Percentiles rank a stretch among this genome's conserved stretches.
These are phyloP conservation scores for Drosophila tripunctata DNA, from an alignment of 2,888 invertebrate species.

Conservation along the genomic window DNA sequence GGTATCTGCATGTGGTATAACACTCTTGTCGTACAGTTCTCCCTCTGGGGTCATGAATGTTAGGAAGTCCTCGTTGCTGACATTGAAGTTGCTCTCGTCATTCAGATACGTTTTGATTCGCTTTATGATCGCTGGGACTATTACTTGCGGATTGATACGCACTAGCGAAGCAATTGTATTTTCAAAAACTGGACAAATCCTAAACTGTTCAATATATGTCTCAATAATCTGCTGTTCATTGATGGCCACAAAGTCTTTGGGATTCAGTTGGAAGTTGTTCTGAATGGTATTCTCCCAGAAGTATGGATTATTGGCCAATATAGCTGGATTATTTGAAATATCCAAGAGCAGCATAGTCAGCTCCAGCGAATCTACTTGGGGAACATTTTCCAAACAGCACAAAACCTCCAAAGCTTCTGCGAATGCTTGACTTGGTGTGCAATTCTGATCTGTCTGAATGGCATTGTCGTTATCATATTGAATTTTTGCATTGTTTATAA, in stretches of 20 bases:
- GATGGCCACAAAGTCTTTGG: constrained; percentile 86
- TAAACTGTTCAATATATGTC: constrained; percentile 87
- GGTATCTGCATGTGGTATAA: constrained; percentile 86
- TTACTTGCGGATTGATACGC: constrained; percentile 87
- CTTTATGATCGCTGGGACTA: constrained; percentile 88
- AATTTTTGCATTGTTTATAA: constrained; percentile 88
- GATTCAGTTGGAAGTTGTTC: constrained; percentile 72
- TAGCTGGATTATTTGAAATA: constrained; percentile 90
- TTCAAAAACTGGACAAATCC: constrained; percentile 86
- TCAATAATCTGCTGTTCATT: constrained; percentile 87
- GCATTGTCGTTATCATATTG: constrained; percentile 69
- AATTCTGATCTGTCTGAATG: constrained; percentile 58
- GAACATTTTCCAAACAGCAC: constrained; percentile 72
- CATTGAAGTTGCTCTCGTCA: constrained; percentile 88
- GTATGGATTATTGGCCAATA: constrained; percentile 86
- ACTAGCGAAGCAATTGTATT: constrained; percentile 90
- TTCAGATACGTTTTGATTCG: constrained; percentile 87
- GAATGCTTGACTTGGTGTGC: constrained; percentile 73
- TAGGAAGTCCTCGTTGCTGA: constrained; percentile 92
- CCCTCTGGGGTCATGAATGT: constrained; percentile 94
- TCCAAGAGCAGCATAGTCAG: constrained; percentile 89
- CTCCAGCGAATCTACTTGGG: constrained; percentile 85
- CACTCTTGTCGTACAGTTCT: constrained; percentile 95
- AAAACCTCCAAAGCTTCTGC: constrained; percentile 79
- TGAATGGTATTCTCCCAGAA: constrained; percentile 90